phyloP scores from a whole-genome alignment of 2,797 vertebrate species.

The Rhinatrema bivittatum region DNA sequence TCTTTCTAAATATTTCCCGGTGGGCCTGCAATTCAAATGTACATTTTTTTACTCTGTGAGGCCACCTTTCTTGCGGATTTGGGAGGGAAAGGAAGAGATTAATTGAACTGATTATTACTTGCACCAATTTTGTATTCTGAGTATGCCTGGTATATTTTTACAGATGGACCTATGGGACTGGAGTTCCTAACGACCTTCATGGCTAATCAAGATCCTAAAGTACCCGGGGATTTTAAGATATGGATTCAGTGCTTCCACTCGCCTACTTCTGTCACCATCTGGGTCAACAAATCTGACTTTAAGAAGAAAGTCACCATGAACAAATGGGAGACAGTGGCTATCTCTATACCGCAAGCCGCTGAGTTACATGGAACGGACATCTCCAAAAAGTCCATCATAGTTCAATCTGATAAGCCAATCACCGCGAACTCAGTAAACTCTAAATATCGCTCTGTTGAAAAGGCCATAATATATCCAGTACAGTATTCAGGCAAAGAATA shows the following conservation, averaged over 20 bases:
- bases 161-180: too few species aligned
- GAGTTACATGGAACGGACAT: constrained; percentile 32
- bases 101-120: too few species aligned
- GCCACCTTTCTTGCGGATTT: too few species aligned
- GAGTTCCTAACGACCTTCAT: constrained; percentile 62
- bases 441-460: constrained; percentile 50
- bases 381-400: constrained; percentile 34
- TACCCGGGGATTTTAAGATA: constrained; percentile 22
- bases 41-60: too few species aligned
- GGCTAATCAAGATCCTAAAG: constrained; percentile 42
- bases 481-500: constrained; percentile 55
- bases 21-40: too few species aligned
- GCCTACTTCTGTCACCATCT: constrained; percentile 43
- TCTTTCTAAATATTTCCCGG: too few species aligned
- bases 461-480: constrained; percentile 48
- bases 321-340: constrained; percentile 20
- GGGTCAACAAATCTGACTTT: constrained; percentile 34
- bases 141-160: too few species aligned
- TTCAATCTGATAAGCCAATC: constrained; percentile 45
- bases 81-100: too few species aligned
- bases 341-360: constrained; percentile 33
- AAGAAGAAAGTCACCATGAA: constrained; percentile 29
- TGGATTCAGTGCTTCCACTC: constrained; percentile 45
- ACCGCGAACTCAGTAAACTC: constrained; percentile 45
- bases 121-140: too few species aligned